phyloP scores from a whole-genome alignment of 2,888 invertebrate species.

The Philonicus albiceps region DNA sequence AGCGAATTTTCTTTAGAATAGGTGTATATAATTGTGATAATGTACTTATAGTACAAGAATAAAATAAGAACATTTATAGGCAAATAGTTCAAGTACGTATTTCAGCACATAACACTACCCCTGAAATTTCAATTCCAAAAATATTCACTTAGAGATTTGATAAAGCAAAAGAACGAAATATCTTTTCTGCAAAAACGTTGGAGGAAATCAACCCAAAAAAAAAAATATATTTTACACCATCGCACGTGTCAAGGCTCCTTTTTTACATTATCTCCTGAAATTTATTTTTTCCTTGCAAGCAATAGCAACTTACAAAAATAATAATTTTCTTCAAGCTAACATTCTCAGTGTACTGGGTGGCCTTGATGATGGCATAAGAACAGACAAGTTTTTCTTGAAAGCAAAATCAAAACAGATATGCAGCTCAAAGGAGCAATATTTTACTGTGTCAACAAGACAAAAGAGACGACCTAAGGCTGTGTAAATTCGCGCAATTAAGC shows the following conservation, averaged over 20 bases:
- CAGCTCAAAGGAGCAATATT: background rate
- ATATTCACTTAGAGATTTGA: too few relatives aligned
- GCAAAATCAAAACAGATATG: background rate
- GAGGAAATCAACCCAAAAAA: background rate
- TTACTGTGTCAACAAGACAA: background rate
- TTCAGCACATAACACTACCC: too few relatives aligned
- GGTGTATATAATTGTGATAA: too few relatives aligned
- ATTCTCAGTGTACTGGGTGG: background rate
- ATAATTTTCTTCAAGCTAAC: background rate
- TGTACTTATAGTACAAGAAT: too few relatives aligned
- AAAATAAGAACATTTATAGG: too few relatives aligned
- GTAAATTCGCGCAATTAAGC: background rate
- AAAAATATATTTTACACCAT: background rate
- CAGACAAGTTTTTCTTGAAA: background rate
- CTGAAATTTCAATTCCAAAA: too few relatives aligned
- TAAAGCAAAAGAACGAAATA: background rate
- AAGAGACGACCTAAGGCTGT: background rate
- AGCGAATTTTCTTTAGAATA: too few relatives aligned
- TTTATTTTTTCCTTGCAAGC: background rate
- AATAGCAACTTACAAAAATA: background rate
- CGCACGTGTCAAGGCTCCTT: background rate
- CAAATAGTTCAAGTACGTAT: too few relatives aligned
- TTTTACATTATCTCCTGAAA: background rate
- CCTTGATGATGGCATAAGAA: background rate
- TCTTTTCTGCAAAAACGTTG: background rate